These are phyloP conservation scores for Halocaridina rubra DNA, from an alignment of 2,888 invertebrate genomes.

Conservation along the genomic window DNA sequence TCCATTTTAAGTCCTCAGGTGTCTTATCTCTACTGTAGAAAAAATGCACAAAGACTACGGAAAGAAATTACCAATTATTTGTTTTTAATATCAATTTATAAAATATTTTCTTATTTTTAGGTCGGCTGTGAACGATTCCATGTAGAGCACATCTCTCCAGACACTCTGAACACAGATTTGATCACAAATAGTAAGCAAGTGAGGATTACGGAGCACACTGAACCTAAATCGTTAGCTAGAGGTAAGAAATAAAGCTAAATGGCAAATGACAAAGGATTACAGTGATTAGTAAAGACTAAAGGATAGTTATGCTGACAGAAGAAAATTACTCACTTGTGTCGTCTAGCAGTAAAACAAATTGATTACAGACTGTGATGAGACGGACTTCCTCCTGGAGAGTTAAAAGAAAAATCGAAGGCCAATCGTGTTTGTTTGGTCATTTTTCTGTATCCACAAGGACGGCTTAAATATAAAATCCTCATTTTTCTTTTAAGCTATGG, in stretches of 20 bases:
- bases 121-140: background rate
- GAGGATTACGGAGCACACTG: background rate
- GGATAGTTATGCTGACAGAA: background rate
- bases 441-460: too few relatives aligned
- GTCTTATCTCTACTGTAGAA: too few relatives aligned
- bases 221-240: background rate
- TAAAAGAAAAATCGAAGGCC: too few relatives aligned
- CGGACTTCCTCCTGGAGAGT: too few relatives aligned
- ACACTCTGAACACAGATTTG: background rate
- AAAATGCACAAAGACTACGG: too few relatives aligned
- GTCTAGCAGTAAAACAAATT: too few relatives aligned
- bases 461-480: too few relatives aligned
- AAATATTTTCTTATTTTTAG: background rate
- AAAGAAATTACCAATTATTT: too few relatives aligned
- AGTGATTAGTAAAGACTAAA: background rate
- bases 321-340: background rate
- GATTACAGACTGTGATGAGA: too few relatives aligned
- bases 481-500: too few relatives aligned
- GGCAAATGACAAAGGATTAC: background rate
- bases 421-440: too few relatives aligned
- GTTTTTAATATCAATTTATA: background rate
- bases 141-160: background rate
- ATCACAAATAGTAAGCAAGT: background rate
- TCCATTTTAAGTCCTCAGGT: too few relatives aligned
- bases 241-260: background rate